Percentiles rank a stretch among this genome's conserved stretches.
Evolutionary conservation across 2,888 invertebrate genomes (phyloP).

Genomic region (Myathropa florea): DNA sequence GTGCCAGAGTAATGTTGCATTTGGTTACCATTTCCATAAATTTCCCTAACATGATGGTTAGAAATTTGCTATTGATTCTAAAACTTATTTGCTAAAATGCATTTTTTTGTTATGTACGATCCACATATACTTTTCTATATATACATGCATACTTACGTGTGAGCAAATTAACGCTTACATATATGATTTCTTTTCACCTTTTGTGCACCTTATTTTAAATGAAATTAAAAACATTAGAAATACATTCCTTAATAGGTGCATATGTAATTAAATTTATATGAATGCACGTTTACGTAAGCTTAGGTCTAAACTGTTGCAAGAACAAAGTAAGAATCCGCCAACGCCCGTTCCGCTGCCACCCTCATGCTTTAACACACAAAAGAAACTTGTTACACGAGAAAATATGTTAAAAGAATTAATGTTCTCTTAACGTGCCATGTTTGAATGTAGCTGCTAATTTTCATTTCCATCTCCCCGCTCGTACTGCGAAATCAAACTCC

Average conservation of each 20-base stretch:
- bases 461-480: constrained; percentile 48
- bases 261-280: too few relatives aligned
- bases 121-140: too few relatives aligned
- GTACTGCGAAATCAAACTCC: constrained; percentile 28
- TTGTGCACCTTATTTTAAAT: too few relatives aligned
- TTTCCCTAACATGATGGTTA: neutral
- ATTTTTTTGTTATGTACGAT: too few relatives aligned
- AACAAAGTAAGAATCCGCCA: neutral
- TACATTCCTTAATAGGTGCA: too few relatives aligned
- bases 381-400: constrained; percentile 52
- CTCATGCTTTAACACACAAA: constrained; percentile 41
- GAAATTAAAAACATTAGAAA: too few relatives aligned
- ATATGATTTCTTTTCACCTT: too few relatives aligned
- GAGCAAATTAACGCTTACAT: too few relatives aligned
- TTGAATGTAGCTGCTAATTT: constrained; percentile 52
- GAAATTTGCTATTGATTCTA: neutral
- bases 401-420: constrained; percentile 56
- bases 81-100: neutral
- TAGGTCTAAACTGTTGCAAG: neutral
- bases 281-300: neutral
- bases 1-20: neutral
- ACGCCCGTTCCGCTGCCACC: constrained; percentile 40
- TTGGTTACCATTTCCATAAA: neutral
- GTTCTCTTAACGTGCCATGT: constrained; percentile 3
- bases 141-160: too few relatives aligned